These are phyloP conservation scores for Troilus luridus DNA, from an alignment of 2,888 invertebrate species.

Conservation along the genomic window DNA sequence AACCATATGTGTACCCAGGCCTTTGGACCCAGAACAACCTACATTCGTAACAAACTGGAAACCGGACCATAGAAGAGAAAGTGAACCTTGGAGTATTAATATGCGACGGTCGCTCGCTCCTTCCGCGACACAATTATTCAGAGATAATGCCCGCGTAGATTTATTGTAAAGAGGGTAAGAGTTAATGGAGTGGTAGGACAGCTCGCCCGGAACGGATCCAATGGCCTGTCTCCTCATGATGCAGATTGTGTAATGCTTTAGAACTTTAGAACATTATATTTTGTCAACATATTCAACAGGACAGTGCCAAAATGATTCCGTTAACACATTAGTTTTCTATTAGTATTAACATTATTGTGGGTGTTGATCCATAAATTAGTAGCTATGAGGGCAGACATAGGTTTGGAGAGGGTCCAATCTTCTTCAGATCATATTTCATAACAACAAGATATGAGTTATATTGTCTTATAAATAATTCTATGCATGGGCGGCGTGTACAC, in stretches of 20 bases:
- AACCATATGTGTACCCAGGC: neutral
- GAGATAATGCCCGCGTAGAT: neutral
- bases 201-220: neutral
- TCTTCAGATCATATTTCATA: too few relatives aligned
- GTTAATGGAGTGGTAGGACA: neutral
- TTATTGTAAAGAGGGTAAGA: neutral
- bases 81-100: neutral
- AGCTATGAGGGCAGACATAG: too few relatives aligned
- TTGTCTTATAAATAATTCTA: too few relatives aligned
- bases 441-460: too few relatives aligned
- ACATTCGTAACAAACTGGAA: neutral
- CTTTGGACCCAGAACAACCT: neutral
- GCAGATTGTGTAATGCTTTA: neutral
- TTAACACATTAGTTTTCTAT: too few relatives aligned
- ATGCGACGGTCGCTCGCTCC: neutral
- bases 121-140: slow-evolving; percentile 33
- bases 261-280: neutral
- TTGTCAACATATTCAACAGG: neutral
- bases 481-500: too few relatives aligned
- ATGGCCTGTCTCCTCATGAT: neutral
- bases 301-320: too few relatives aligned
- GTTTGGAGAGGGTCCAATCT: too few relatives aligned
- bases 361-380: too few relatives aligned
- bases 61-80: neutral
- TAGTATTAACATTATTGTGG: too few relatives aligned